Percentiles rank a stretch among this genome's conserved stretches.
phyloP scores from a whole-genome alignment of 2,797 vertebrate genomes.

The Crax fasciolata region DNA sequence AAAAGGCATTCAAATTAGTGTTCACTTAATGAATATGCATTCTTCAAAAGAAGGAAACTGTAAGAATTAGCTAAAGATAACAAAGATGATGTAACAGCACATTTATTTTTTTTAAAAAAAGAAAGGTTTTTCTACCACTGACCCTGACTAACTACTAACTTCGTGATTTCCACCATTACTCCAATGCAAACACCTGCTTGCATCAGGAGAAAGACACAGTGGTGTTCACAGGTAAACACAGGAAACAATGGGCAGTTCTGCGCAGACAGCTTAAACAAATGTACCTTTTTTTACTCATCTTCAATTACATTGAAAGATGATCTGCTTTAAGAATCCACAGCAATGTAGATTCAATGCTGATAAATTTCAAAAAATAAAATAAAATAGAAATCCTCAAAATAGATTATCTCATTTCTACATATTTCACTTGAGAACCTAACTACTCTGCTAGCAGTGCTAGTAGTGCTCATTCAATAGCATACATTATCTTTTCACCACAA shows the following conservation, averaged over 20 bases:
- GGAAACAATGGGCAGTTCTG: not conserved
- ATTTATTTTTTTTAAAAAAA: not conserved
- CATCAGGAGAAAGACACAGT: not conserved
- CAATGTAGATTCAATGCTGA: not conserved
- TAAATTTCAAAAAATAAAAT: not conserved
- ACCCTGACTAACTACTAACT: not conserved
- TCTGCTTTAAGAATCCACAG: not conserved
- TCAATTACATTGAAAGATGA: not conserved
- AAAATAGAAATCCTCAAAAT: not conserved
- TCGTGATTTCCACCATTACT: not conserved
- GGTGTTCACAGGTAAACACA: not conserved
- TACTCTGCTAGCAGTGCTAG: not conserved
- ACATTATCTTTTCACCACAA: not conserved
- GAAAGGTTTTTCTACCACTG: not conserved
- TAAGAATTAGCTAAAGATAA: conserved; percentile 2
- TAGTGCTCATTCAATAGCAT: not conserved
- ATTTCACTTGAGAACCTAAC: not conserved
- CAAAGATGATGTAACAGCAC: not conserved
- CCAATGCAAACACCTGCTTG: not conserved
- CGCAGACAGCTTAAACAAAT: not conserved
- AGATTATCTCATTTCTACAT: not conserved
- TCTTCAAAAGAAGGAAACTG: conserved; percentile 21
- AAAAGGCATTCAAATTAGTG: not conserved
- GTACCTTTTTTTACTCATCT: not conserved
- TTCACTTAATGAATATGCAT: not conserved